Evolutionary conservation across 2,113 vertebrate species (phyloP).

Genomic region (Melanostigma gelatinosum): DNA sequence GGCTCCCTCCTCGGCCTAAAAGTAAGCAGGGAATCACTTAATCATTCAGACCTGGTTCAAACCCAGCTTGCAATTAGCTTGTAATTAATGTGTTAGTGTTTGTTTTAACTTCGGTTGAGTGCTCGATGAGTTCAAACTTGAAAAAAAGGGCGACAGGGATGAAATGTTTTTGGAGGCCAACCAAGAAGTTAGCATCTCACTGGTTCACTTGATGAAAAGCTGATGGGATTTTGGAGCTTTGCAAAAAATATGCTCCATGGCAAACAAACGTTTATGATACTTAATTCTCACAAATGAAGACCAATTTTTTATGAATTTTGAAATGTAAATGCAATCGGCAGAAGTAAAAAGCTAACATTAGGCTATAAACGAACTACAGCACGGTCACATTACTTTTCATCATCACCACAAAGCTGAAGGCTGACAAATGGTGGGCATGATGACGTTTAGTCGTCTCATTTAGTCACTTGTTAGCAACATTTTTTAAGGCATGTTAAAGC

Average conservation of each 20-base stretch:
- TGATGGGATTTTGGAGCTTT: background rate
- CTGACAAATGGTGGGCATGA: background rate
- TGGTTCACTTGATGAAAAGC: background rate
- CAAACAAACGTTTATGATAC: too few species aligned
- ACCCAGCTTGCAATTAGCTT: background rate
- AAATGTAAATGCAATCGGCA: background rate
- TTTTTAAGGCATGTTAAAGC: background rate
- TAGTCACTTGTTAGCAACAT: too few species aligned
- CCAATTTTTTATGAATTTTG: background rate
- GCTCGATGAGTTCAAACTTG: background rate
- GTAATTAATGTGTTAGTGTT: background rate
- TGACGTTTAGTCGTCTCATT: background rate
- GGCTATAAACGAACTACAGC: too few species aligned
- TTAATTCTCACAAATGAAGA: background rate
- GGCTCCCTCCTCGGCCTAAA: slow-evolving; percentile 95
- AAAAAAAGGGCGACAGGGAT: background rate
- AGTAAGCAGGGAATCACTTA: slow-evolving; percentile 81
- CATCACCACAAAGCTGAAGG: too few species aligned
- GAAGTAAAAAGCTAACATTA: background rate
- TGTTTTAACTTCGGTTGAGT: background rate
- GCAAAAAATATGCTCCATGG: too few species aligned
- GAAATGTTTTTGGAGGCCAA: background rate
- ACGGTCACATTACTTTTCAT: background rate
- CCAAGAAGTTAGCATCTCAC: background rate
- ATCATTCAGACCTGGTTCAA: background rate